phyloP scores from a whole-genome alignment of 2,888 invertebrate species.

The Leucania comma region DNA sequence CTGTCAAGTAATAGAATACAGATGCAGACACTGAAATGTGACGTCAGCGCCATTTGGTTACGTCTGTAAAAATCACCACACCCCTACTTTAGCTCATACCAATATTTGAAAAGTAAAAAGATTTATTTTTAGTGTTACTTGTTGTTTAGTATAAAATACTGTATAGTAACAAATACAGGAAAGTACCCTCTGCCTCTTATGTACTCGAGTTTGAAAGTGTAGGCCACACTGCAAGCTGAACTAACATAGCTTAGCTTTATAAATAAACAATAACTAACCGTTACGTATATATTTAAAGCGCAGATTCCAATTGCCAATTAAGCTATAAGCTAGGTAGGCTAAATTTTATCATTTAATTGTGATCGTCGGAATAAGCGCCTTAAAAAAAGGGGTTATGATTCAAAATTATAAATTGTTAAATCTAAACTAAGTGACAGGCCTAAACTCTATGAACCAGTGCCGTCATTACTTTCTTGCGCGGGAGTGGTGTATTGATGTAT shows the following conservation, averaged over 20 bases:
- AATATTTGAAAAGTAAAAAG: no score
- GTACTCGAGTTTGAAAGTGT: slow-evolving; percentile 12
- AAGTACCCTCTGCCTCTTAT: background rate
- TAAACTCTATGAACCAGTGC: background rate
- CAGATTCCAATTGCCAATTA: background rate
- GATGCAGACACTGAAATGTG: no score
- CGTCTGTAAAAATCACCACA: no score
- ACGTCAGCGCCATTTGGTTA: no score
- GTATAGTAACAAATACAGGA: no score
- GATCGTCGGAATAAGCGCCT: background rate
- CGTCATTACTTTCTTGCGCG: background rate
- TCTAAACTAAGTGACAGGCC: background rate
- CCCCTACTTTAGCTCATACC: no score
- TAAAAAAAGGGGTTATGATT: background rate
- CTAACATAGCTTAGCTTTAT: background rate
- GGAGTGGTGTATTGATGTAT: background rate
- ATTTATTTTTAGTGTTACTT: no score
- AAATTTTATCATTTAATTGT: background rate
- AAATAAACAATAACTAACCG: background rate
- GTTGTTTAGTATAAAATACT: no score
- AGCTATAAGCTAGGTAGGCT: slow-evolving; percentile 23
- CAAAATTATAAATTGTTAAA: slow-evolving; percentile 1
- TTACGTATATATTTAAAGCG: background rate
- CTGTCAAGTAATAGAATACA: no score
- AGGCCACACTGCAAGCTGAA: background rate